These are phyloP conservation scores for Chascanopsetta lugubris DNA, from an alignment of 2,113 vertebrate species.

Conservation along the genomic window DNA sequence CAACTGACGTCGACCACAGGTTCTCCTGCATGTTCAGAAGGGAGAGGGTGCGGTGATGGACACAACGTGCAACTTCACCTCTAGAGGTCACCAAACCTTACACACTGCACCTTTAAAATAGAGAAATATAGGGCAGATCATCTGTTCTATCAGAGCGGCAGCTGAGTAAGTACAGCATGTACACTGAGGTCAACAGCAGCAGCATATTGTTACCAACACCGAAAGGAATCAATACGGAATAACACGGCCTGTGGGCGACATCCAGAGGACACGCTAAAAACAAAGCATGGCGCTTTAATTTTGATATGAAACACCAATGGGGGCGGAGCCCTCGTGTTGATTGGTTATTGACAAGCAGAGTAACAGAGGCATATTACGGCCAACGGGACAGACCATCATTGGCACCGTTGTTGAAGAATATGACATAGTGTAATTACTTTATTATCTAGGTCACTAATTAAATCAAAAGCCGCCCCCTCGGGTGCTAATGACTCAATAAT, in stretches of 20 bases:
- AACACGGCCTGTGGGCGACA: slow-evolving; percentile 56
- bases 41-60: too few species aligned
- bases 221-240: slow-evolving; percentile 63
- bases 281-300: slow-evolving; percentile 66
- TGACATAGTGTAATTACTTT: slow-evolving; percentile 78
- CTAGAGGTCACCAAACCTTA: too few species aligned
- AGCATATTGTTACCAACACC: slow-evolving; percentile 65
- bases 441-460: slow-evolving; percentile 83
- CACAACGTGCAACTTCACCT: too few species aligned
- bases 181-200: slow-evolving; percentile 49
- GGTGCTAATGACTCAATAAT: slow-evolving; percentile 83
- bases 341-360: slow-evolving; percentile 86
- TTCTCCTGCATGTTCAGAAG: too few species aligned
- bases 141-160: slow-evolving; percentile 20
- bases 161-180: slow-evolving; percentile 33
- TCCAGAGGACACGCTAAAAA: slow-evolving; percentile 58
- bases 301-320: slow-evolving; percentile 77
- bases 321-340: slow-evolving; percentile 67
- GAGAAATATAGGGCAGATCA: slow-evolving; percentile 17
- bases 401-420: slow-evolving; percentile 75
- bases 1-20: too few species aligned
- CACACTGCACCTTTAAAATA: too few species aligned
- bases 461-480: slow-evolving; percentile 75
- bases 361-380: slow-evolving; percentile 42
- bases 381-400: slow-evolving; percentile 63